A percentile compares a stretch with the other conserved stretches of the same genome.
Evolutionary conservation across 2,888 invertebrate species (phyloP).

Genomic region (Willowsia nigromaculata): DNA sequence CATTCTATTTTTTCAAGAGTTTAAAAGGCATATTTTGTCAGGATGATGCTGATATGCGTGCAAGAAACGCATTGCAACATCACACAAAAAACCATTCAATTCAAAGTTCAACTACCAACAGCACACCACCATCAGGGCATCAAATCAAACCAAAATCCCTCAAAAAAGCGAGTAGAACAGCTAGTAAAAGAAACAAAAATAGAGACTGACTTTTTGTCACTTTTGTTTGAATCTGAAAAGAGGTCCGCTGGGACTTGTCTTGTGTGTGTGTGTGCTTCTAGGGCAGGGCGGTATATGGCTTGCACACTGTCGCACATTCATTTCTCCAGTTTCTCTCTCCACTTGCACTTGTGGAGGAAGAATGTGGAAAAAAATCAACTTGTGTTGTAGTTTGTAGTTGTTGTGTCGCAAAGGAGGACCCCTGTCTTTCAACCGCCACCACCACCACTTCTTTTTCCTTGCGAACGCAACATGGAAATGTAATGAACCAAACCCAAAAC

Average conservation of each 20-base stretch:
- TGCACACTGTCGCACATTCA: background rate
- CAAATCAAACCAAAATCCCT: background rate
- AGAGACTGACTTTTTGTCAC: conserved; percentile 57
- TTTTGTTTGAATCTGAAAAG: conserved; percentile 37
- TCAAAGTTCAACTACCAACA: background rate
- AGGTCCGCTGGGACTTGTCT: conserved; percentile 48
- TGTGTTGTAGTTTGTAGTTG: background rate
- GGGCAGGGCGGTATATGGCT: background rate
- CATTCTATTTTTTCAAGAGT: background rate
- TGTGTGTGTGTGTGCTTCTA: background rate
- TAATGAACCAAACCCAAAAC: conserved; percentile 44
- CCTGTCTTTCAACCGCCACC: background rate
- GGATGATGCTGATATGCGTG: background rate
- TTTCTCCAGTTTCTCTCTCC: background rate
- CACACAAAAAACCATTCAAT: no score
- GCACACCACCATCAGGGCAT: background rate
- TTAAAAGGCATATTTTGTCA: background rate
- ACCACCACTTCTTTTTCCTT: background rate
- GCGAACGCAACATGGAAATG: conserved; percentile 2
- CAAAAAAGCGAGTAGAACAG: background rate
- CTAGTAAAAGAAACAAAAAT: background rate
- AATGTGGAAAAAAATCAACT: background rate
- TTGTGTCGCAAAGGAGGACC: background rate
- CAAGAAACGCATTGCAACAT: no score
- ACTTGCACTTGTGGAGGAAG: background rate